Percentiles rank a stretch among this genome's conserved stretches.
phyloP scores from a whole-genome alignment of 2,888 invertebrate species.

The Chloroclystis v-ata region DNA sequence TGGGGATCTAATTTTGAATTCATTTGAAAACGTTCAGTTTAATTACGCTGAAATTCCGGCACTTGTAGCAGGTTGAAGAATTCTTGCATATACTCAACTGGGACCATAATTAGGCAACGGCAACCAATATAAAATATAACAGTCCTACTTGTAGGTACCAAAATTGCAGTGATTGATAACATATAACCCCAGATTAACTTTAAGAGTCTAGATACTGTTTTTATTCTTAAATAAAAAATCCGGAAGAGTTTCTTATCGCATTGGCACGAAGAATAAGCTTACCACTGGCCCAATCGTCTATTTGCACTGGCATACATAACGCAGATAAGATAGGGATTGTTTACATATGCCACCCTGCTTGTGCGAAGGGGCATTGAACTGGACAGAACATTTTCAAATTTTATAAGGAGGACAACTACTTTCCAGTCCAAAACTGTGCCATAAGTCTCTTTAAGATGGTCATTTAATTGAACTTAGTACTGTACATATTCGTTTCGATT shows the following conservation, averaged over 20 bases:
- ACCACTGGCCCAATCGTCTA: slow-evolving; percentile 7
- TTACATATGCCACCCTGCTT: slow-evolving; percentile 6
- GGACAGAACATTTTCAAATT: slow-evolving; percentile 2
- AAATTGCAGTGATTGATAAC: slow-evolving; percentile 5
- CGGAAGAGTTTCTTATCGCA: slow-evolving; percentile 17
- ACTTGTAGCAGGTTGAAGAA: background rate
- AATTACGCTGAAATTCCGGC: background rate
- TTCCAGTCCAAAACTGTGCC: background rate
- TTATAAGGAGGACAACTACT: background rate
- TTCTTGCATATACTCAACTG: too few species aligned
- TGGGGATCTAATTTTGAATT: slow-evolving; percentile 7
- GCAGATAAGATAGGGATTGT: slow-evolving; percentile 6
- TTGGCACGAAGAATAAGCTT: slow-evolving; percentile 6
- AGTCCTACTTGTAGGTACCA: slow-evolving; percentile 7
- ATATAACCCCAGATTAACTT: too few species aligned
- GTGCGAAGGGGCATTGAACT: slow-evolving; percentile 5
- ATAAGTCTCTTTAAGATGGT: background rate
- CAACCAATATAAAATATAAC: background rate
- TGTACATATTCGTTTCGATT: too few species aligned
- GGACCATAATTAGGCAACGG: too few species aligned
- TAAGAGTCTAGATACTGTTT: background rate
- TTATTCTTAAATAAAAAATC: slow-evolving; percentile 12
- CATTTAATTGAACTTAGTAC: background rate
- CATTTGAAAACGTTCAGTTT: slow-evolving; percentile 5
- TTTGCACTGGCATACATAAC: background rate